Base-by-base conservation (phyloP, 2,888 invertebrate species). In the Harpagoxenus sublaevis region DNA sequence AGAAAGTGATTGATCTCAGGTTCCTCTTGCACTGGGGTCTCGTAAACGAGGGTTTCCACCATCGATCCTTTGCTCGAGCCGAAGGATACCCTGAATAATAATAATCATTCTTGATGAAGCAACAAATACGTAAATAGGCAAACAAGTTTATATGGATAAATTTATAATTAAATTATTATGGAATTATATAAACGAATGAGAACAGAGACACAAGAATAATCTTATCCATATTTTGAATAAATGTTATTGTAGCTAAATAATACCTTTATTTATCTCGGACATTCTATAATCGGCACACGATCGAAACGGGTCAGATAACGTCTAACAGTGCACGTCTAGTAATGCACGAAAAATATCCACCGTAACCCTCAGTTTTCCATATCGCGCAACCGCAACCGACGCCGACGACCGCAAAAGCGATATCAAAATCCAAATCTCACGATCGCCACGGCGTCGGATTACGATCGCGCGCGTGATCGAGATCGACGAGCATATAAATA, bases 1-100 rank as follows among this genome's bases (percentile, higher is more conserved):
- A 92, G 84, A 87, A 95, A 95, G 73, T 94, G 97, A 96, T 97
- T 97, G 93, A 96, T 96, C 95, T 97, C 97, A 12, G 97, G 97
- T 94, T 98, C 98, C 95, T 98, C 97, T 93, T 98, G 98, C 75
- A 98, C 96, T 86, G 96, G 96, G 74, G 96, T 96, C 96, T 98
- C 98, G 96, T 98, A 98, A 92, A 98, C 98, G 91, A 98, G 96
- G 70, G 98, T 98, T 96, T 98, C 98, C 89, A 98, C 98, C 98
- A 98, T 98, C 75, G 98, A 98, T 90, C 98, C 98, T 95, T 98
- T 98, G 91, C 98, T 98, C 95, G 98, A 98, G 90, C 98, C 98
- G 95, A 98, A 98, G 74, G 98, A 98, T 90, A 98, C 98, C 96
- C 98, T 98, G 96, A 42, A 42, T 12, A 78, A 55, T 55, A 68